Evolutionary conservation across 1,140 invertebrate species (phyloP).

Genomic region (Lamellibrachia luymesi): DNA sequence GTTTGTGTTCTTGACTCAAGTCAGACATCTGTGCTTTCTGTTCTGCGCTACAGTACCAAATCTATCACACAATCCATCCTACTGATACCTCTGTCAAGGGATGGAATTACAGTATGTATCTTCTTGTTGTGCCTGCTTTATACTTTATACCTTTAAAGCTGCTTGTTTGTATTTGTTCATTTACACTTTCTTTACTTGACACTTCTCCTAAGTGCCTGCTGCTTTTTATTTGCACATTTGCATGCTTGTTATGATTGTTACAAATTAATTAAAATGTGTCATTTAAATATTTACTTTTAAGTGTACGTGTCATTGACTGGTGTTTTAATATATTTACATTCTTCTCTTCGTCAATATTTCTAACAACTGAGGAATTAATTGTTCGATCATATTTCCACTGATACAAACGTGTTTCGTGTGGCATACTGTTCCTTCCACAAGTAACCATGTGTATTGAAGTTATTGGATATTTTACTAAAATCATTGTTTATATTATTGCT

Average conservation of each 20-base stretch:
- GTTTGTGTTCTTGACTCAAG: not conserved
- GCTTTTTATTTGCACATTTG: not conserved
- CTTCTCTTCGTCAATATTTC: not conserved
- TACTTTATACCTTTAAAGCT: not conserved
- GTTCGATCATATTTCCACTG: not conserved
- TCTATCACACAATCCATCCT: conserved; percentile 87
- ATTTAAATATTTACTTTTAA: no score
- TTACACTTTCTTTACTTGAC: not conserved
- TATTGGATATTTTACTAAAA: not conserved
- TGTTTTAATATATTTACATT: not conserved
- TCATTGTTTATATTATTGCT: not conserved
- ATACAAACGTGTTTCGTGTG: not conserved
- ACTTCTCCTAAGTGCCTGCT: not conserved
- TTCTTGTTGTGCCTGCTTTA: not conserved
- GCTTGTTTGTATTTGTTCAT: not conserved
- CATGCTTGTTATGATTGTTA: not conserved
- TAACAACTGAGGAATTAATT: not conserved
- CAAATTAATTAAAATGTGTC: not conserved
- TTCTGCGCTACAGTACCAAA: conserved; percentile 55
- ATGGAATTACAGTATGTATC: conserved; percentile 65
- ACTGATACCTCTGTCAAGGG: conserved; percentile 76
- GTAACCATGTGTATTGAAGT: no score
- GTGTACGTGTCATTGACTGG: no score
- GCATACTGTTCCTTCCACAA: not conserved
- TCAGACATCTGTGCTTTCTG: not conserved